These are phyloP conservation scores for Bergia sp. DNA, from an alignment of 92 coral and sea anemone genomes.

Conservation along the genomic window DNA sequence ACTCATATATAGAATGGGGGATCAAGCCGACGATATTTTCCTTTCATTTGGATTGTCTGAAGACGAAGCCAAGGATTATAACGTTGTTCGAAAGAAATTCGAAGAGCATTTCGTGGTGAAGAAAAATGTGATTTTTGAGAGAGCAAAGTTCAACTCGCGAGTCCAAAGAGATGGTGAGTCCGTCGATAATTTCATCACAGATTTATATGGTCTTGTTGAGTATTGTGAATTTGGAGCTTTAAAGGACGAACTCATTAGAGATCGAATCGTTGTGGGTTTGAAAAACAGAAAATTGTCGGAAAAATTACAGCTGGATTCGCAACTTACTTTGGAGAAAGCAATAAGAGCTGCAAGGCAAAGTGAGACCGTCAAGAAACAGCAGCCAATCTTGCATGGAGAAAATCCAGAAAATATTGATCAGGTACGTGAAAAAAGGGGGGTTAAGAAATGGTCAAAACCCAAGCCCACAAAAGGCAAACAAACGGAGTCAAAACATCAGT, in stretches of 20 bases:
- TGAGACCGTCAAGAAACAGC: conserved; percentile 37
- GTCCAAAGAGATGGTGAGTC: conserved; percentile 51
- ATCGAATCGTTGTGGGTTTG: conserved; percentile 52
- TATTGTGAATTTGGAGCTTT: conserved; percentile 48
- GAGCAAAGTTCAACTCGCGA: conserved; percentile 52
- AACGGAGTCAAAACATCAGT: conserved; percentile 6
- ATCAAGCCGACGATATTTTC: conserved; percentile 57
- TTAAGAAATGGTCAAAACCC: neutral
- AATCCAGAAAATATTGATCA: no score
- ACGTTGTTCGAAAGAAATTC: conserved; percentile 28
- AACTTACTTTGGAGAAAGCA: no score
- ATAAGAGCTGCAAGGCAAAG: no score
- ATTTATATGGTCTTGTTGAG: conserved; percentile 18
- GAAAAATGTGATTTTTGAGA: no score
- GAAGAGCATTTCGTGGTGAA: no score
- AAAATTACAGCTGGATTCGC: no score
- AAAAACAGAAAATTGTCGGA: no score
- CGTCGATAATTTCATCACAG: conserved; percentile 43
- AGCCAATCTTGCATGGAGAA: neutral
- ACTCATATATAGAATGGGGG: conserved; percentile 38
- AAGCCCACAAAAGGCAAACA: conserved; percentile 11
- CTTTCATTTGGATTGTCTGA: conserved; percentile 47
- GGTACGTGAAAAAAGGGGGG: no score
- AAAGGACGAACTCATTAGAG: conserved; percentile 49
- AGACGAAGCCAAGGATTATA: conserved; percentile 39